Evolutionary conservation across 35 echinoderm and acorn worm genomes (phyloP).

Genomic region (Eucidaris tribuloides): DNA sequence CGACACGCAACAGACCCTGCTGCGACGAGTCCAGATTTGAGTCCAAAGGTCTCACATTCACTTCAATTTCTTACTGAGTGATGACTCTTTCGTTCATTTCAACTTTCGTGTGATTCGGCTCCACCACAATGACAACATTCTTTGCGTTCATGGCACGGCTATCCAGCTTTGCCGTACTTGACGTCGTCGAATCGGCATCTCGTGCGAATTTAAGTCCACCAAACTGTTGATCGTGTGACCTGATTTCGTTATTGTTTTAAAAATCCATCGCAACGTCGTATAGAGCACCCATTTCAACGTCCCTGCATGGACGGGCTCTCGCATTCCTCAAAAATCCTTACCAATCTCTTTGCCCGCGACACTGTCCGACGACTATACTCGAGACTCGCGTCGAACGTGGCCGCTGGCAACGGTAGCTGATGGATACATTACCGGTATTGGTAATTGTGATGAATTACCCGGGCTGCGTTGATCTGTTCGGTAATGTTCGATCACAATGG

Average conservation of each 20-base stretch:
- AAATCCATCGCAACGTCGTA: conserved; percentile 89
- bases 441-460: conserved; percentile 64
- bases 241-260: conserved; percentile 64
- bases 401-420: conserved; percentile 19
- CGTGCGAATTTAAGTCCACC: conserved; percentile 85
- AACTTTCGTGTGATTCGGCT: not conserved
- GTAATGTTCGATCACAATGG: conserved; percentile 58
- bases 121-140: not conserved
- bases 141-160: not conserved
- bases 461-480: conserved; percentile 20
- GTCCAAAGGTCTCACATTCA: not conserved
- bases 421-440: conserved; percentile 25
- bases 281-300: conserved; percentile 79
- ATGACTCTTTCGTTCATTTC: too few species aligned
- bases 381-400: conserved; percentile 6
- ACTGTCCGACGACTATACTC: not conserved
- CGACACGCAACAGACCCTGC: too few species aligned
- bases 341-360: conserved; percentile 49
- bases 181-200: conserved; percentile 8
- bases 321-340: conserved; percentile 77
- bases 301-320: conserved; percentile 31
- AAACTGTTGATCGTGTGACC: conserved; percentile 76
- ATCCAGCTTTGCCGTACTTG: conserved; percentile 5
- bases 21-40: too few species aligned
- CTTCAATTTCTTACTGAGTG: not conserved